Conservation (phyloP, 2,888 invertebrate genomes). For the Melieria picta region DNA sequence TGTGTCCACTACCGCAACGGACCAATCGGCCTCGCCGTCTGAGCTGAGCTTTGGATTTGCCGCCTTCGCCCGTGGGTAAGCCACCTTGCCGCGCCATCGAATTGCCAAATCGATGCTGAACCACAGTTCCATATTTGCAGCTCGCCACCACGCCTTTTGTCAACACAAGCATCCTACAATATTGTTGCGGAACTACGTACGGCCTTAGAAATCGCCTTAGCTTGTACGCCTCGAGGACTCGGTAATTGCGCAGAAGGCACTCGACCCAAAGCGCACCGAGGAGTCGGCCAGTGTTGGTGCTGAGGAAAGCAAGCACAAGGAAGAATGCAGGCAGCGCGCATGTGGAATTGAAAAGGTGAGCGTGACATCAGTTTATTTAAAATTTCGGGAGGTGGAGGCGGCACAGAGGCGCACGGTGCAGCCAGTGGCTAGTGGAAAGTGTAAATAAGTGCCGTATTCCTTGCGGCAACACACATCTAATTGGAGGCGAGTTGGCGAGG, state of each 20-base stretch:
- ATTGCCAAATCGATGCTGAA: slow-evolving; percentile 23
- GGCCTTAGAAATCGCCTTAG: slow-evolving; percentile 28
- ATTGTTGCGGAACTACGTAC: neutral
- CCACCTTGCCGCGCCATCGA: neutral
- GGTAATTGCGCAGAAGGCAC: no score
- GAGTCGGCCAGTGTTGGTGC: no score
- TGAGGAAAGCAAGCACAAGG: neutral
- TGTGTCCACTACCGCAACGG: slow-evolving; percentile 21
- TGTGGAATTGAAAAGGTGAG: slow-evolving; percentile 14
- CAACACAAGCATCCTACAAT: slow-evolving; percentile 8
- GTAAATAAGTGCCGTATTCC: no score
- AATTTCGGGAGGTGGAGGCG: neutral
- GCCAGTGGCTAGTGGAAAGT: neutral
- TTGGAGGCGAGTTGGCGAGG: neutral
- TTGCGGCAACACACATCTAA: neutral
- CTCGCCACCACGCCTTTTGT: slow-evolving; percentile 15
- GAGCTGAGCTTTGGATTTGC: no score
- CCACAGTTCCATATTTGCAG: slow-evolving; percentile 12
- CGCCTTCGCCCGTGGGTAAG: no score
- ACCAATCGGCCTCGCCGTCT: no score
- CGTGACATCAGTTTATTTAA: slow-evolving; percentile 1
- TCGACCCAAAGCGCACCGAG: no score
- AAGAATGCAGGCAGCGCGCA: neutral
- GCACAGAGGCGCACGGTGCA: neutral
- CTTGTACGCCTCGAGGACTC: no score